Evolutionary conservation across 2,113 vertebrate species (phyloP), one percentile per base, ranked within the genome.

Genomic region (Channa argus): DNA sequence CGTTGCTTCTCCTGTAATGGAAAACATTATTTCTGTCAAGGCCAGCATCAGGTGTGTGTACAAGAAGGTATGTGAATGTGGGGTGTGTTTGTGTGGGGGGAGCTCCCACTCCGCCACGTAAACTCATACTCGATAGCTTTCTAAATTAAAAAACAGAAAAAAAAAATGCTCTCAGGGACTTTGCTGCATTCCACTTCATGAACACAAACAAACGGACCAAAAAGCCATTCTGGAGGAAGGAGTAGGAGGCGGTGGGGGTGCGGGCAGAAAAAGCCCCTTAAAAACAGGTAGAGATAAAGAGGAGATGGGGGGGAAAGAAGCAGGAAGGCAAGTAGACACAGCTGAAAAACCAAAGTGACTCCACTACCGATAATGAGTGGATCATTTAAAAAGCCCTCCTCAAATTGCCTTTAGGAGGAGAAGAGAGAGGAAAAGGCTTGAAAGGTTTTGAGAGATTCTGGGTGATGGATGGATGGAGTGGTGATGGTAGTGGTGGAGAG

Each of bases 131-230:
- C 67, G 60, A 91, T 86, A 86, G 88, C 85, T 91, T 91, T 92
- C 84, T 78, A 85, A 82, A 91, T 86, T 71, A 38, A 80, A 87
- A 71, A 77, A 81, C 85, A 63, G 55, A 13, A 69, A 50, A 39
- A 39, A 45, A 82, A 91, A 88, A 90, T 76, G 91, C 91, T 93
- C 85, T 92, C 90, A 93, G 90, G 90, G 90, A 90, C 87, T 87
- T 87, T 91, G 85, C 83, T 68, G 84, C 89, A 90, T 92, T 92
- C 87, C 90, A 93, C 91, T 93, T 91, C 87, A 92, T 77, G 86
- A 84, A 77, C 85, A 89, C 86, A 88, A 91, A 91, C 90, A 91
- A 83, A 87, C 69, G 58, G 83, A 85, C 53, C 82, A 90, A 88
- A 91, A 93, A 93, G 87, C 86, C 85, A 89, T 92, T 93, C 88